These are phyloP conservation scores for Eristalis pertinax DNA, from an alignment of 2,888 invertebrate species.

Conservation along the genomic window DNA sequence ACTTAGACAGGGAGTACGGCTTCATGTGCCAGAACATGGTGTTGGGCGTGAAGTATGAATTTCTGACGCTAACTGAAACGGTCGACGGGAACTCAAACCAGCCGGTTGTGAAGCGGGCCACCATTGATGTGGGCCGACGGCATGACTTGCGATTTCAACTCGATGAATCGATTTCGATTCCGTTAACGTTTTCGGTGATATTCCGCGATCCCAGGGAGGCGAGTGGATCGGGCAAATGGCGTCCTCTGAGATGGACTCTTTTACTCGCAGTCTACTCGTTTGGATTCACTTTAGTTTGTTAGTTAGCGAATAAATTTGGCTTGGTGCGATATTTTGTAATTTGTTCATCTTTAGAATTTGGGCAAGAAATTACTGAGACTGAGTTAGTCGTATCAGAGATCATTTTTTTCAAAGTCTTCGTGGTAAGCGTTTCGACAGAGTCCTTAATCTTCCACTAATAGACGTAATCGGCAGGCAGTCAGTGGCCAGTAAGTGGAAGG, in stretches of 20 bases:
- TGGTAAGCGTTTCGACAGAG: no score
- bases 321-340: not conserved
- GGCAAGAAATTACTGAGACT: no score
- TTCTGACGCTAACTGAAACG: constrained; percentile 74
- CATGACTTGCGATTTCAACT: constrained; percentile 79
- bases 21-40: constrained; percentile 80
- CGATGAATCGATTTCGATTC: constrained; percentile 76
- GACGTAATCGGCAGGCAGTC: no score
- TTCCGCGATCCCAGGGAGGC: constrained; percentile 75
- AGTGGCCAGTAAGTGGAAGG: no score
- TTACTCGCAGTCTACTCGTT: not conserved
- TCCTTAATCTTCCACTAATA: no score
- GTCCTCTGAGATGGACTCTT: not conserved
- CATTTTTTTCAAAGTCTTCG: no score
- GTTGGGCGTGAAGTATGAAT: constrained; percentile 77
- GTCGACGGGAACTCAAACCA: constrained; percentile 75
- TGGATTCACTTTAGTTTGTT: not conserved
- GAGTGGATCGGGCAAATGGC: not conserved
- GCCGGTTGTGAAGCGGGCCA: constrained; percentile 75
- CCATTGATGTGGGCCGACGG: constrained; percentile 76
- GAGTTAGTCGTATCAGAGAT: no score
- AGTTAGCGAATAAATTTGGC: constrained; percentile 8
- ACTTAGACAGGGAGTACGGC: constrained; percentile 73
- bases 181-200: constrained; percentile 77
- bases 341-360: not conserved